Evolutionary conservation across 1,140 invertebrate genomes (phyloP).

Genomic region (Melanaphis sacchari): DNA sequence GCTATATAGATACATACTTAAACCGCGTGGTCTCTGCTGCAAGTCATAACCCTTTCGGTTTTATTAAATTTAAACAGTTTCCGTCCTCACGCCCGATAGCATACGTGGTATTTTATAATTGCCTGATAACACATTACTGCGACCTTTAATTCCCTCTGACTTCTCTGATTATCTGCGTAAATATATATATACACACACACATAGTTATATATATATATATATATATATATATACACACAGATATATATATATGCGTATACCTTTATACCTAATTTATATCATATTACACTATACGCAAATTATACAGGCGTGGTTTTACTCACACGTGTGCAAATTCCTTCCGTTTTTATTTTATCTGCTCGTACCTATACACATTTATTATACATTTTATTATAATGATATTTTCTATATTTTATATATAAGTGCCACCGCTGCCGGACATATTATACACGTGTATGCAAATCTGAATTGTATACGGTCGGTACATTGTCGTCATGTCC

Average conservation of each 20-base stretch:
- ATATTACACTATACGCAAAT: not conserved
- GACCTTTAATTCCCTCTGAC: not conserved
- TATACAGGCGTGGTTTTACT: not conserved
- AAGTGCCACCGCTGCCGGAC: not conserved
- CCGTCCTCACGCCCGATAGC: not conserved
- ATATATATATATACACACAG: not conserved
- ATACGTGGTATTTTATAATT: not conserved
- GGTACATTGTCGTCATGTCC: not conserved
- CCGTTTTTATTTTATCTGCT: not conserved
- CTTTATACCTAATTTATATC: no score
- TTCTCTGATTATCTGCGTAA: not conserved
- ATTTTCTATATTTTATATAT: not conserved
- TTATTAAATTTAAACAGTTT: not conserved
- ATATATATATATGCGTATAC: not conserved
- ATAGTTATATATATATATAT: no score
- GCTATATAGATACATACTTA: not conserved
- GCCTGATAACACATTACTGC: not conserved
- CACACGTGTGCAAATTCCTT: not conserved
- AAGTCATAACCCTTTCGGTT: not conserved
- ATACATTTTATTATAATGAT: not conserved
- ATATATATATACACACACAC: no score
- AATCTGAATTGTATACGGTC: slow-evolving; percentile 10
- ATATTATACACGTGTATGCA: slow-evolving; percentile 24
- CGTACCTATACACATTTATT: not conserved
- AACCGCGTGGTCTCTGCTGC: not conserved